phyloP scores from a whole-genome alignment of 1,140 invertebrate genomes.

The Drosophila willistoni region DNA sequence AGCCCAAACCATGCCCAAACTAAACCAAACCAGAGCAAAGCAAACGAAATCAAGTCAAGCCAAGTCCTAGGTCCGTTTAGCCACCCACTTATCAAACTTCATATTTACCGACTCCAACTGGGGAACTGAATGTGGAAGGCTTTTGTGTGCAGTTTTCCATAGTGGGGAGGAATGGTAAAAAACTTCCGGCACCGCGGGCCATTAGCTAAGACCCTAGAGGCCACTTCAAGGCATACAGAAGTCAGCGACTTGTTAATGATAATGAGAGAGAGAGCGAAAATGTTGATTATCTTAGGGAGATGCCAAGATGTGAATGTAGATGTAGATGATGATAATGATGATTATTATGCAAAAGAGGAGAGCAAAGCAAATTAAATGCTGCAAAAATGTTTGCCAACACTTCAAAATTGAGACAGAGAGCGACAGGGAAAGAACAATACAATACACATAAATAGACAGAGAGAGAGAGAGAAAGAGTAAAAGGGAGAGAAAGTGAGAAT shows the following conservation, averaged over 20 bases:
- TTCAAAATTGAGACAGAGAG: conserved; percentile 1
- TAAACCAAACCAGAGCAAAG: conserved; percentile 35
- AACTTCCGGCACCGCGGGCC: conserved; percentile 70
- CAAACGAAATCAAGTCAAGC: background rate
- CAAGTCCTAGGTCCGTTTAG: conserved; percentile 4
- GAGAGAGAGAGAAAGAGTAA: background rate
- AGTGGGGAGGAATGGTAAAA: conserved; percentile 21
- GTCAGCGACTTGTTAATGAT: conserved; percentile 68
- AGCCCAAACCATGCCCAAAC: conserved; percentile 28
- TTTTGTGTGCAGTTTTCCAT: conserved; percentile 36
- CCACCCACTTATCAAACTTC: conserved; percentile 74
- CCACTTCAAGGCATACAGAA: conserved; percentile 59
- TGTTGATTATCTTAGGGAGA: conserved; percentile 44
- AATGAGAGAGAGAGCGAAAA: conserved; percentile 54
- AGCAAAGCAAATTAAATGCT: conserved; percentile 50
- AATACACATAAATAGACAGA: background rate
- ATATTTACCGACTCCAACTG: conserved; percentile 68
- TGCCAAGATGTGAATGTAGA: background rate
- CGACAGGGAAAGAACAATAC: conserved; percentile 4
- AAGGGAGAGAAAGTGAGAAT: conserved; percentile 10
- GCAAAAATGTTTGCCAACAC: conserved; percentile 41
- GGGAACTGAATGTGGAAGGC: conserved; percentile 15
- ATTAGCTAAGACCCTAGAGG: conserved; percentile 72
- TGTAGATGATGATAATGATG: conserved; percentile 19
- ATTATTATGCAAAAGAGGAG: conserved; percentile 73